Conservation (phyloP, 1,140 invertebrate genomes). For the Scaptomyza montana region DNA sequence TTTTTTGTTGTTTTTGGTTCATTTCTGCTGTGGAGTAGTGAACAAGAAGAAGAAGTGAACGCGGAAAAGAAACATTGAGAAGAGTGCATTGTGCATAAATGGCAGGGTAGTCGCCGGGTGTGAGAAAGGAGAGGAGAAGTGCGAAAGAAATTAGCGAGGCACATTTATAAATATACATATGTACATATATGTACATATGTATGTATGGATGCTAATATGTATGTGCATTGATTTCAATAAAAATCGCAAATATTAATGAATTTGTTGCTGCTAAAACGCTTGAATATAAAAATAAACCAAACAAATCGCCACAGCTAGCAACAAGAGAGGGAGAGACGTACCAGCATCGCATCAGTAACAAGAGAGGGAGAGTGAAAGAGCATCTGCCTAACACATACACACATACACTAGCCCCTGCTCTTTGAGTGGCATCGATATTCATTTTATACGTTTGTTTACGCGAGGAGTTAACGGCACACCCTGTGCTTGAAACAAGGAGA, state of each 20-base stretch:
- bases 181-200: slow-evolving; percentile 3
- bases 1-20: slow-evolving; percentile 13
- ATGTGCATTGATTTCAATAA: slow-evolving; percentile 49
- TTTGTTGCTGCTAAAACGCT: slow-evolving; percentile 53
- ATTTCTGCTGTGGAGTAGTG: slow-evolving; percentile 1
- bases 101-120: slow-evolving; percentile 31
- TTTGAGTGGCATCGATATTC: slow-evolving; percentile 44
- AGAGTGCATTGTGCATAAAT: slow-evolving; percentile 17
- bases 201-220: slow-evolving; percentile 16
- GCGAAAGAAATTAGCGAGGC: slow-evolving; percentile 42
- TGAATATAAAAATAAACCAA: slow-evolving; percentile 71
- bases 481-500: slow-evolving; percentile 27
- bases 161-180: slow-evolving; percentile 35
- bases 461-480: slow-evolving; percentile 34
- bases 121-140: slow-evolving; percentile 29
- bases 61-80: neutral
- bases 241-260: slow-evolving; percentile 69
- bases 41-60: neutral
- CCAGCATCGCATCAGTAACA: slow-evolving; percentile 51
- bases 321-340: slow-evolving; percentile 56
- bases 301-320: slow-evolving; percentile 70
- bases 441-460: slow-evolving; percentile 32
- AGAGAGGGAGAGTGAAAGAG: slow-evolving; percentile 40
- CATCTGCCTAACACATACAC: neutral
- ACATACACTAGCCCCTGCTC: neutral